Evolutionary conservation across 2,113 vertebrate genomes (phyloP), one percentile per base, ranked within the genome.

Genomic region (Marmota flaviventris): DNA sequence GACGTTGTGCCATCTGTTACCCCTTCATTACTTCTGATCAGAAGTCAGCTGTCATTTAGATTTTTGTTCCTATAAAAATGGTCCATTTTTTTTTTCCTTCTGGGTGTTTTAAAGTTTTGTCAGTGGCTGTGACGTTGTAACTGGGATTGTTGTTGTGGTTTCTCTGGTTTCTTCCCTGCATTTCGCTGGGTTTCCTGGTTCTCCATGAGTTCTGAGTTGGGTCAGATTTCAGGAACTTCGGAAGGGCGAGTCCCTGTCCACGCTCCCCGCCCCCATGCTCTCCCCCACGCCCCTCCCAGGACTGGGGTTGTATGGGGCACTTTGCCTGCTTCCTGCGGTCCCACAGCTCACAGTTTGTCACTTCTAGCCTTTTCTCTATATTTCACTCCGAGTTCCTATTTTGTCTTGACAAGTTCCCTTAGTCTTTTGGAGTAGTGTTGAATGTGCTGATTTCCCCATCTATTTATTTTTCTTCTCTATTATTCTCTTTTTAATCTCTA

Each of bases 401-500:
- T 70, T 93, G 39, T 58, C 85, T 42, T 89, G 39, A 39, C 18
- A 61, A 8, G 70, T 65, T 85, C 79, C 51, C 29, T 61, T 42
- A 63, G n/a, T 3, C 48, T 53, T 45, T 84, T 77, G 69, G 42
- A 63, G 48, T 8, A 39, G 1, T 48, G 63, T 79, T 83, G 75
- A 27, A 13, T 34, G 20, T 94, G 67, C 77, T 94, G 20, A 51
- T 53, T 72, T 81, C 63, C 39, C 8, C 32, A 29, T 76, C n/a
- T 75, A n/a, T 45, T 53, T 93, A 13, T 86, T 70, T 89, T 72
- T 78, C 63, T 85, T 85, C 39, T 83, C 42, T 63, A 5, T 16
- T 24, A n/a, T 53, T 92, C n/a, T 82, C 48, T 51, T 95, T 93
- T 93, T 77, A 61, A 73, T 61, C 48, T 69, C 73, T 63, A 56